A percentile compares a stretch with the other conserved stretches of the same genome.
These are phyloP conservation scores for Siniperca knerii DNA, from an alignment of 2,113 vertebrate genomes.

Conservation along the genomic window DNA sequence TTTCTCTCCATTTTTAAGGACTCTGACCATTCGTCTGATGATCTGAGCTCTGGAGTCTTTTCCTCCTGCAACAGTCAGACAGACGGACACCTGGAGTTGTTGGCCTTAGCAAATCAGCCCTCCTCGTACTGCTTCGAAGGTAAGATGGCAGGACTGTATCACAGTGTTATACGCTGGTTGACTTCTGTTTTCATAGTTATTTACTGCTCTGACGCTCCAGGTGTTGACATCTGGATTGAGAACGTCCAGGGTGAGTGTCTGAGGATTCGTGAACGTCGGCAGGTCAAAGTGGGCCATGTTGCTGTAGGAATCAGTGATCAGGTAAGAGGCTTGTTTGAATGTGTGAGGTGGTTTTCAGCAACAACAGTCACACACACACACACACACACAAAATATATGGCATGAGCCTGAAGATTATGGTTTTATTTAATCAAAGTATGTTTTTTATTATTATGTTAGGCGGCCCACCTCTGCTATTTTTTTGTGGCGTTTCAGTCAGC, in stretches of 20 bases:
- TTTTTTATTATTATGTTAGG: too few relatives aligned
- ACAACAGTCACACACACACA: too few relatives aligned
- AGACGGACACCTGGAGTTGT: constrained; percentile 85
- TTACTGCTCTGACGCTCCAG: constrained; percentile 71
- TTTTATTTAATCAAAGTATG: too few relatives aligned
- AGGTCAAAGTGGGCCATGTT: constrained; percentile 92
- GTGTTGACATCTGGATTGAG: constrained; percentile 94
- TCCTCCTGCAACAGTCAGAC: constrained; percentile 92
- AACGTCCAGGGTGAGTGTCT: constrained; percentile 90
- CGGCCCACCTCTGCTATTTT: too few relatives aligned
- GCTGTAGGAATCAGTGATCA: constrained; percentile 95
- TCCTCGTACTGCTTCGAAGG: constrained; percentile 89
- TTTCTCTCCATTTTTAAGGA: constrained; percentile 77
- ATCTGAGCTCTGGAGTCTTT: constrained; percentile 95
- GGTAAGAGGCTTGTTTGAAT: constrained; percentile 79
- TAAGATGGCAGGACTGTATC: constrained; percentile 44
- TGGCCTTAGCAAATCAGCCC: constrained; percentile 83
- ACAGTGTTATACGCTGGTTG: fast-evolving
- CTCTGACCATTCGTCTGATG: constrained; percentile 89
- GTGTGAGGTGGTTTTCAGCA: not conserved
- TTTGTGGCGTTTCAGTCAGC: too few relatives aligned
- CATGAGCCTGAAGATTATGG: too few relatives aligned
- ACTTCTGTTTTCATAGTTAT: not conserved
- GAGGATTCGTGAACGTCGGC: constrained; percentile 91
- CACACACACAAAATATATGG: too few relatives aligned